Evolutionary conservation across 2,797 vertebrate species (phyloP).

Genomic region (Siniperca scherzeri): DNA sequence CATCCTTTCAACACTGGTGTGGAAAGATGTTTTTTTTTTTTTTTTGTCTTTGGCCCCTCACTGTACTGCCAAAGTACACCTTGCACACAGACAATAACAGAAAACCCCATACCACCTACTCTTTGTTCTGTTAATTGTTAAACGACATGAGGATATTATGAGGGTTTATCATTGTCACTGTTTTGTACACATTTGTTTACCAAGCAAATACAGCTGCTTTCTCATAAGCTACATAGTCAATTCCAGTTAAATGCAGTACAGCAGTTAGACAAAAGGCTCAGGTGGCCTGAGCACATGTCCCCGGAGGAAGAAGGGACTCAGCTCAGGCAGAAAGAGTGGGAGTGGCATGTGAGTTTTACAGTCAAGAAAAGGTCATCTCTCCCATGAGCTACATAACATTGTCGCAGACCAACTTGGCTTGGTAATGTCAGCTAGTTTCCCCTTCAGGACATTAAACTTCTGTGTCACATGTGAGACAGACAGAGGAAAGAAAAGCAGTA

Average conservation of each 20-base stretch:
- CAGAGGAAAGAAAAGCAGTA: slow-evolving; percentile 13
- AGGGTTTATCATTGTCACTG: slow-evolving; percentile 19
- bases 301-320: slow-evolving; percentile 69
- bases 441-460: slow-evolving; percentile 56
- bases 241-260: slow-evolving; percentile 61
- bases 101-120: neutral
- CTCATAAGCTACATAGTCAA: slow-evolving; percentile 38
- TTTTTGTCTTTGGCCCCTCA: neutral
- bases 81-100: neutral
- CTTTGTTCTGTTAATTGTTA: slow-evolving; percentile 28
- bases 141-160: slow-evolving; percentile 4
- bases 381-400: slow-evolving; percentile 64
- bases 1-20: neutral
- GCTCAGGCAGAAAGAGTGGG: slow-evolving; percentile 75
- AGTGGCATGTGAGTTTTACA: slow-evolving; percentile 74
- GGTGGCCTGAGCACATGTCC: slow-evolving; percentile 74
- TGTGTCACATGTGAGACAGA: slow-evolving; percentile 33
- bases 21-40: neutral
- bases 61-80: neutral
- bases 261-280: slow-evolving; percentile 74
- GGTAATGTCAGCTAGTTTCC: slow-evolving; percentile 68
- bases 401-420: slow-evolving; percentile 59
- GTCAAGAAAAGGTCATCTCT: slow-evolving; percentile 79
- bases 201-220: slow-evolving; percentile 63
- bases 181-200: slow-evolving; percentile 46